Evolutionary conservation across 2,888 invertebrate genomes (phyloP).

Genomic region (Drosophila meridionalis): DNA sequence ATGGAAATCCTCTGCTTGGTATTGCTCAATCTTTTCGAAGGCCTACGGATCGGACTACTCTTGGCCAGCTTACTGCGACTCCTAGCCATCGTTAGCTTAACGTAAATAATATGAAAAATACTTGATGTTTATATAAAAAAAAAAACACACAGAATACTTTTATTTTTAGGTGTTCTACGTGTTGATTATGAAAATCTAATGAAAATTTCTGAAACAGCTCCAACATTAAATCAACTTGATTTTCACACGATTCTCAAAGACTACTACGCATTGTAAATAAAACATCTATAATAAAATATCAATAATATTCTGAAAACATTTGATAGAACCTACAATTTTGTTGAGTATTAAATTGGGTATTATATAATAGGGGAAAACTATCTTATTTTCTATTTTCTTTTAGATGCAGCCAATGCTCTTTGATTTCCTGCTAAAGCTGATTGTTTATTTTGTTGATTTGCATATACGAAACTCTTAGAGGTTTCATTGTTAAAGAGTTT

Average conservation of each 20-base stretch:
- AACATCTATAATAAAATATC: too few species aligned
- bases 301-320: too few species aligned
- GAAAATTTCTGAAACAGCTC: neutral
- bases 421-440: too few species aligned
- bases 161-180: neutral
- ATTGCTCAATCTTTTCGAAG: neutral
- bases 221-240: neutral
- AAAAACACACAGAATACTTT: neutral
- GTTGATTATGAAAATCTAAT: conserved; percentile 5
- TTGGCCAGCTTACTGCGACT: neutral
- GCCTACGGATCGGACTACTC: neutral
- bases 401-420: too few species aligned
- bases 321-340: too few species aligned
- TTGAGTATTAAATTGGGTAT: too few species aligned
- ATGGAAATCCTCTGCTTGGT: neutral
- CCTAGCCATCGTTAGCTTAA: neutral
- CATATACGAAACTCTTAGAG: too few species aligned
- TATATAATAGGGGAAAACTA: too few species aligned
- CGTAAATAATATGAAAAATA: neutral
- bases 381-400: too few species aligned
- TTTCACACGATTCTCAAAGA: neutral
- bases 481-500: too few species aligned
- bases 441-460: too few species aligned
- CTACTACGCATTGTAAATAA: too few species aligned
- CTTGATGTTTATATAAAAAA: neutral